Evolutionary conservation across 2,888 invertebrate species (phyloP).

Genomic region (Hipparchia semele): DNA sequence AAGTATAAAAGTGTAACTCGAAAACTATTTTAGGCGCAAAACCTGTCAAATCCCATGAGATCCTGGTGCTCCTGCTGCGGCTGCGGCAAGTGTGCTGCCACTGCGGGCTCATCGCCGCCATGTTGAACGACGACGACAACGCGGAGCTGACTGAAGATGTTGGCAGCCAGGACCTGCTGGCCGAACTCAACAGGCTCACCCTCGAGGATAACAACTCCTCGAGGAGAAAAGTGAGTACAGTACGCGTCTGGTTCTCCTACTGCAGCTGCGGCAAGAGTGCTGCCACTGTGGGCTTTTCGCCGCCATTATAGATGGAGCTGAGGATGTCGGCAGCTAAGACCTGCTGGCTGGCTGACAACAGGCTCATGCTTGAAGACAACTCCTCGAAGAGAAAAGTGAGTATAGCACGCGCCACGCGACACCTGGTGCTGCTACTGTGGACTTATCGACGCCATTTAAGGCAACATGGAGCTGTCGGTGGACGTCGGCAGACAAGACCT

Average conservation of each 20-base stretch:
- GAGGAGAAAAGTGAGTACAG: slow-evolving; percentile 35
- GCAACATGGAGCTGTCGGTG: slow-evolving; percentile 50
- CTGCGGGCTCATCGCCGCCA: slow-evolving; percentile 88
- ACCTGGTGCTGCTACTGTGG: slow-evolving; percentile 96
- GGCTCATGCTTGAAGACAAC: slow-evolving; percentile 79
- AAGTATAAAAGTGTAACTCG: too few relatives aligned
- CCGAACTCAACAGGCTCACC: slow-evolving; percentile 85
- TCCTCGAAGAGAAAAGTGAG: slow-evolving; percentile 51
- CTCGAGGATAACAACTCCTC: slow-evolving; percentile 61
- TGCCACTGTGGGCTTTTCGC: slow-evolving; percentile 94
- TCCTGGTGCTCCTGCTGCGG: slow-evolving; percentile 91
- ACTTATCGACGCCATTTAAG: slow-evolving; percentile 86
- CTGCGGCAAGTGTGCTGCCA: slow-evolving; percentile 96
- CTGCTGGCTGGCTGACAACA: slow-evolving; percentile 84
- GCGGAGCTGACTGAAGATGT: slow-evolving; percentile 50
- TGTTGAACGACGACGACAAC: slow-evolving; percentile 71
- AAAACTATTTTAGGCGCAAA: slow-evolving; percentile 67
- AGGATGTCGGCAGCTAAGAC: slow-evolving; percentile 78
- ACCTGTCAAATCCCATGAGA: slow-evolving; percentile 86
- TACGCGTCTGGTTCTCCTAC: slow-evolving; percentile 86
- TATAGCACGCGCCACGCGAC: slow-evolving; percentile 73
- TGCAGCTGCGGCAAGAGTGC: slow-evolving; percentile 94
- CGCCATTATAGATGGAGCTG: slow-evolving; percentile 72
- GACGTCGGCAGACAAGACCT: slow-evolving; percentile 81
- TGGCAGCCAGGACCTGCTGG: slow-evolving; percentile 83